Conservation (phyloP, 2,113 vertebrate genomes). For the Acinonyx jubatus region DNA sequence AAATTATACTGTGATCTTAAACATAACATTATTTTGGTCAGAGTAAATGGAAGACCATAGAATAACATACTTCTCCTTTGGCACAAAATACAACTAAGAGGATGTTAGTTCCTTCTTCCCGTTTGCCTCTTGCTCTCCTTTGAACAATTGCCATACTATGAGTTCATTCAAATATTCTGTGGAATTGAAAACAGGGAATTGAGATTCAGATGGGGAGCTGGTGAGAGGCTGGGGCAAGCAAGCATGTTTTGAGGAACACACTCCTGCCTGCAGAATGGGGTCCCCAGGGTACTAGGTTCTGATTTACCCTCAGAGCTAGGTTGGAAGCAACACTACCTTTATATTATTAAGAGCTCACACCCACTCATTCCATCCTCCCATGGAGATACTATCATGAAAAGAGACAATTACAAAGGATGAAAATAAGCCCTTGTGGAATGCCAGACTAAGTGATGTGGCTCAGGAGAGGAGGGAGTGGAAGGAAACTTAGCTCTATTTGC, state of each 20-base stretch:
- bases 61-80: neutral
- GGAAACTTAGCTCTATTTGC: neutral
- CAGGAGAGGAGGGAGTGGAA: neutral
- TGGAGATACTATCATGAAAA: neutral
- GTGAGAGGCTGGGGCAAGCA: neutral
- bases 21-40: neutral
- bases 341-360: no score
- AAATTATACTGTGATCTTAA: neutral
- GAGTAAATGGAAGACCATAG: neutral
- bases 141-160: neutral
- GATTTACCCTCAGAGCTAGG: neutral
- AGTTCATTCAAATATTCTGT: neutral
- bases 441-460: neutral
- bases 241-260: neutral
- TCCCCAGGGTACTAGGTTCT: neutral
- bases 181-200: neutral
- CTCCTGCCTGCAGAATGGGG: neutral
- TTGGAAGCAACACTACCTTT: neutral
- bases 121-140: neutral
- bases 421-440: neutral
- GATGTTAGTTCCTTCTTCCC: neutral
- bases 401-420: neutral
- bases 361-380: neutral
- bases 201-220: neutral
- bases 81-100: neutral